phyloP scores from a whole-genome alignment of 2,113 vertebrate genomes.

The Hemiscyllium ocellatum region DNA sequence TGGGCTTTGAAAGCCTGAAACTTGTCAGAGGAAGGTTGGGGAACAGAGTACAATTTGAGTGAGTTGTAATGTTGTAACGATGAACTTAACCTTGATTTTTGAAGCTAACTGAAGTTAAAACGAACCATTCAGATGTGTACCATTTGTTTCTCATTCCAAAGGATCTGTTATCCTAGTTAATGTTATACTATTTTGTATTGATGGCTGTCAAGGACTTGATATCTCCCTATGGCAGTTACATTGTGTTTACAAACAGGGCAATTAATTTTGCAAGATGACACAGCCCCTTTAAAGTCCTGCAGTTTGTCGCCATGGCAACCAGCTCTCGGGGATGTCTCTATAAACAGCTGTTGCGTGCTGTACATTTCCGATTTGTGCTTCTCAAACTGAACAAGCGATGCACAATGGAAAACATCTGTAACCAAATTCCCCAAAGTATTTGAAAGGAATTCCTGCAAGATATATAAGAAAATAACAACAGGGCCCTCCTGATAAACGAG shows the following conservation, averaged over 20 bases:
- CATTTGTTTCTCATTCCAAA: neutral
- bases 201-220: neutral
- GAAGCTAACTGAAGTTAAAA: neutral
- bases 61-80: neutral
- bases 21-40: neutral
- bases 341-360: conserved; percentile 17
- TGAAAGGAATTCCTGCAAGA: conserved; percentile 23
- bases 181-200: neutral
- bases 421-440: conserved; percentile 13
- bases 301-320: conserved; percentile 8
- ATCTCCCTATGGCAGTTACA: neutral
- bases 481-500: neutral
- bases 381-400: neutral
- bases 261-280: neutral
- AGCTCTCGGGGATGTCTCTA: neutral
- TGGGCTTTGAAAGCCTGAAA: neutral
- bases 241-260: neutral
- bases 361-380: neutral
- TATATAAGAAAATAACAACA: neutral
- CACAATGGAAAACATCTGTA: conserved; percentile 20
- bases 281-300: conserved; percentile 24
- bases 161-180: neutral
- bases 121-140: neutral
- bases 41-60: neutral
- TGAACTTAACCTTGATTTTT: neutral